Evolutionary conservation across 2,113 vertebrate species (phyloP), one percentile per base, ranked within the genome.

Genomic region (Camelus dromedarius): DNA sequence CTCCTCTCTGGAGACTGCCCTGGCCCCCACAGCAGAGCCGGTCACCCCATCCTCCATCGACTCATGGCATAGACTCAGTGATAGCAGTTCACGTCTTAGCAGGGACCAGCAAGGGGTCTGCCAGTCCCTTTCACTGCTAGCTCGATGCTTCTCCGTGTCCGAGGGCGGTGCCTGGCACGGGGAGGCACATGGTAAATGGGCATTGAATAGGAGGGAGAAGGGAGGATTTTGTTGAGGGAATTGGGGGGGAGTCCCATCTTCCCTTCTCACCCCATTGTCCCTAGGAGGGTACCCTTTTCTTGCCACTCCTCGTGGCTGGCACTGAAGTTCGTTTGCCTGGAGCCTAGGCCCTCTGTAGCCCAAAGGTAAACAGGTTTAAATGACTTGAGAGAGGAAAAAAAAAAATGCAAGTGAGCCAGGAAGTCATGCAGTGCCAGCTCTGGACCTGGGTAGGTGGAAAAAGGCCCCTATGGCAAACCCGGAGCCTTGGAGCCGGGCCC

Each of bases 351-450:
- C 72, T 60, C 24, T 85, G 48, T 42, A 96, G 97, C 60, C 77
- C 77, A 77, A 91, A 97, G 82, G 89, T 94, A 98, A 96, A 97
- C 35, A 91, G 85, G 70, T 76, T 94, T 97, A 85, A 85, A 96
- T 56, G 80, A 93, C 88, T 76, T 72, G 69, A 82, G 60, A 72
- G 88, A 52, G 70, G 20, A 56, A 5, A 56, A 64, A 62, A 64
- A 66, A 50, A 79, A 35, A 56, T 32, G 42, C 67, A 19, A 93
- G 38, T 13, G 66, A 98, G 97, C 73, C 96, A 95, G 97, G 97
- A 98, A 96, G 94, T 89, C 19, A 5, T 9, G 50, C 72, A 54
- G 13, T 91, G 93, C 93, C 95, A 94, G 89, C 85, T 28, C 66
- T 56, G 56, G 95, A 85, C 75, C 89, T 50, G 22, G 85, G 84